Evolutionary conservation across 1,140 invertebrate genomes (phyloP).

Genomic region (Hypsibius dujardini): DNA sequence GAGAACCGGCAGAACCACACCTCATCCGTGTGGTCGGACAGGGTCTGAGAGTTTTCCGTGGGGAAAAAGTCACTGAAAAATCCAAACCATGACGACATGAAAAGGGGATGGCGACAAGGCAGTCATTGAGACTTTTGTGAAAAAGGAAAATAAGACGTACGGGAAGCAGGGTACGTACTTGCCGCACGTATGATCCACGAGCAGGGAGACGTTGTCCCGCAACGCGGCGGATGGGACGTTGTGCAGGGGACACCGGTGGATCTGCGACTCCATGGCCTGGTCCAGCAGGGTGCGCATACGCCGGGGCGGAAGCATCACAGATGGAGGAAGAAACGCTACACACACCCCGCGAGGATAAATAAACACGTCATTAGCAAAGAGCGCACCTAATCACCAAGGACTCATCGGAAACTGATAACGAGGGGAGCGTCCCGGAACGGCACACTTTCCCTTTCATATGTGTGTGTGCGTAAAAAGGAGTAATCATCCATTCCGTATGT

Average conservation of each 20-base stretch:
- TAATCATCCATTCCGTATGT: too few relatives aligned
- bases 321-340: conserved; percentile 61
- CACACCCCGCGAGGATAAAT: too few relatives aligned
- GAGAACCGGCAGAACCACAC: conserved; percentile 94
- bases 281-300: conserved; percentile 61
- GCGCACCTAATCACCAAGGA: too few relatives aligned
- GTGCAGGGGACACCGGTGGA: conserved; percentile 63
- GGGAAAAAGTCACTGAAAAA: conserved; percentile 50
- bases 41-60: conserved; percentile 58
- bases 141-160: background rate
- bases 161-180: conserved; percentile 32
- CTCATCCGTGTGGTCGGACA: conserved; percentile 92
- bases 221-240: conserved; percentile 32
- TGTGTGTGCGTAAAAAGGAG: too few relatives aligned
- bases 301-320: conserved; percentile 81
- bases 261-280: conserved; percentile 79
- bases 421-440: too few relatives aligned
- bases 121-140: background rate
- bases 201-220: conserved; percentile 52
- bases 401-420: too few relatives aligned
- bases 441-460: too few relatives aligned
- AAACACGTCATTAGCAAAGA: too few relatives aligned
- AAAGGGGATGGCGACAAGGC: conserved; percentile 19
- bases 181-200: conserved; percentile 72
- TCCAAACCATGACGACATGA: conserved; percentile 7